Conservation (phyloP, 1,140 invertebrate species). For the Eueides isabella region DNA sequence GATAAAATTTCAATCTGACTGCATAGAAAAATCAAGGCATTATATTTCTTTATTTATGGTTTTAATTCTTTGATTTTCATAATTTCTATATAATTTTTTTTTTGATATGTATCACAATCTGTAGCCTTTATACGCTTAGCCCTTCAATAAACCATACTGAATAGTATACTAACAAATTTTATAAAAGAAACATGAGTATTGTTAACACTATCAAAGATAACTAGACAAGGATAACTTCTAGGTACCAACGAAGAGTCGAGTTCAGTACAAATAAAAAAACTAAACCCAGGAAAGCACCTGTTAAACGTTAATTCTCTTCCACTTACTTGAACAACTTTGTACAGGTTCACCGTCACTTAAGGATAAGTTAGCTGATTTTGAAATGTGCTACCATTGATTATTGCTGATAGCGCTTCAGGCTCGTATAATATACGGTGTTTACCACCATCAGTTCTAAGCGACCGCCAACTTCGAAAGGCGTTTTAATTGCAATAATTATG, state of each 20-base stretch:
- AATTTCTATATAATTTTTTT: too few relatives aligned
- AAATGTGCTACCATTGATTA: constrained; percentile 36
- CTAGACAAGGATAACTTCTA: too few relatives aligned
- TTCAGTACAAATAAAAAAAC: not conserved
- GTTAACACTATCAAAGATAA: too few relatives aligned
- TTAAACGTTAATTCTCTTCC: constrained; percentile 20
- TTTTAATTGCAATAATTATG: constrained; percentile 31
- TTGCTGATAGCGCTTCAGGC: constrained; percentile 27
- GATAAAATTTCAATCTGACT: too few relatives aligned
- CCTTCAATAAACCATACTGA: too few relatives aligned
- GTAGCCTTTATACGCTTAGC: too few relatives aligned
- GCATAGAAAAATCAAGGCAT: too few relatives aligned
- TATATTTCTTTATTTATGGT: too few relatives aligned
- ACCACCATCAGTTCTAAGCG: constrained; percentile 8
- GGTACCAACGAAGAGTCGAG: not conserved
- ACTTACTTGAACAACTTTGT: constrained; percentile 19
- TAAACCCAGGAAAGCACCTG: constrained; percentile 17
- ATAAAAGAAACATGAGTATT: too few relatives aligned
- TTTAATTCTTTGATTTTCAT: too few relatives aligned
- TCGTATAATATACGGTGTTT: constrained; percentile 12
- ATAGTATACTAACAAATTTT: too few relatives aligned
- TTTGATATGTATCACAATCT: too few relatives aligned
- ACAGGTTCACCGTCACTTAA: constrained; percentile 24
- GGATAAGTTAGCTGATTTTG: constrained; percentile 32
- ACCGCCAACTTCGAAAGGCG: constrained; percentile 10